Base-by-base conservation (phyloP, 1,140 invertebrate species). In the Coelopa frigida region DNA sequence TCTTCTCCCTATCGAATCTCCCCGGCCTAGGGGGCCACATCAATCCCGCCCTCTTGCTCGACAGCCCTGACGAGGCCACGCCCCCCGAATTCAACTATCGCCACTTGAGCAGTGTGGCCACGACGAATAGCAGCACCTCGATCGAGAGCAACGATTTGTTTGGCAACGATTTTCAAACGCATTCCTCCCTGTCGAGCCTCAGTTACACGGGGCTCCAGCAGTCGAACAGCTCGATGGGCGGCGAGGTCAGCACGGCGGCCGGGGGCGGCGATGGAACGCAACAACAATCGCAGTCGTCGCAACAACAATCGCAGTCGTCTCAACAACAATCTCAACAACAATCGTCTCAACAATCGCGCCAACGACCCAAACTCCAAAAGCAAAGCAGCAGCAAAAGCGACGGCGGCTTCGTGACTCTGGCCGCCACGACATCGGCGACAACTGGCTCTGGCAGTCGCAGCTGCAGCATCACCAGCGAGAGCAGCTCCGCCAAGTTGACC, bases 21-120 rank as follows among this genome's bases (percentile, higher is more conserved):
- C 62, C 59, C 1, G 43, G 46, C 11, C 24, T 52, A 3, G 52
- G 53, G 6, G 62, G 62, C 2, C 60, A 66, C 26, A 66, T 67
- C 12, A 67, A 66, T 48, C 56, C 62, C 23, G 60, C 62, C 1
- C 39, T 67, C 29, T 46, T 67, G 6, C 38, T 66, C 21, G 63
- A 67, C 40, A 67, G 63, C 8, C 63, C 63, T n/a, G 63, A 67
- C 52, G 63, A 59, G 50, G 54, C 51, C 35, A 66, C 62, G 14
- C 63, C 63, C n/a, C 63, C 63, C 10, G 63, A 67, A 36, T 67
- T 57, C 52, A 58, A 56, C 18, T 67, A 67, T 33, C 59, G 56
- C 36, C 59, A 66, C 21, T 36, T 67, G 46, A 66, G 62, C 40
- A 67, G 63, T 44, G 63, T 66, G 1, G 62, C 62, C 37, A 64